A percentile compares a stretch with the other conserved stretches of the same genome.
phyloP scores from a whole-genome alignment of 2,888 invertebrate genomes.

The Eupeodes latifasciatus region DNA sequence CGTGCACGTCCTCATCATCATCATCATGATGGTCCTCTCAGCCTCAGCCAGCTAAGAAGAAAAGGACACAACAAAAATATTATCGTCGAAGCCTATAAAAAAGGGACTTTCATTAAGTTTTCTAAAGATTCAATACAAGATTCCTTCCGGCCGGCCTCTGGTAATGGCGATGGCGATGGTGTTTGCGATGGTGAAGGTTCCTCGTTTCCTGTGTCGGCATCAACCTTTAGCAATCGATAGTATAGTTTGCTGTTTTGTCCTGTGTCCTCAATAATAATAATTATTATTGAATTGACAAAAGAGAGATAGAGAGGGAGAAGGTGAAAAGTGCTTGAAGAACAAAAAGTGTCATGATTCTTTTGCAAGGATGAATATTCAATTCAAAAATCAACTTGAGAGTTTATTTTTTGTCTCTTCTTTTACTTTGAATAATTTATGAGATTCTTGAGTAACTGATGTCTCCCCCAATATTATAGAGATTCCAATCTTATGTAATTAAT shows the following conservation, averaged over 20 bases:
- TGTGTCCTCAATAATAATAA: constrained; percentile 26
- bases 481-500: constrained; percentile 65
- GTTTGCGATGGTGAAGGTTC: background rate
- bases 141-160: constrained; percentile 20
- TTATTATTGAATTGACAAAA: constrained; percentile 17
- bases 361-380: constrained; percentile 52
- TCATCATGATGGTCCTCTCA: constrained; percentile 9
- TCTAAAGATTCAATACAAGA: constrained; percentile 56
- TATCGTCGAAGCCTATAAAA: constrained; percentile 40
- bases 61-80: constrained; percentile 45
- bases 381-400: constrained; percentile 54
- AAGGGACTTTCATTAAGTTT: constrained; percentile 66
- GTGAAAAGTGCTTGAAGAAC: background rate
- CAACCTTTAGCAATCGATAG: constrained; percentile 34
- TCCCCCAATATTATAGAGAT: constrained; percentile 37
- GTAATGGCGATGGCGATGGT: background rate
- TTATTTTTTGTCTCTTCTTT: constrained; percentile 8
- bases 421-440: constrained; percentile 48
- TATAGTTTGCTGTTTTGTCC: constrained; percentile 11
- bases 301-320: background rate
- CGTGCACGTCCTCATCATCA: constrained; percentile 19
- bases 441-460: constrained; percentile 16
- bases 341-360: constrained; percentile 28
- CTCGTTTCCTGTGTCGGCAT: background rate
- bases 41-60: background rate